Conservation (phyloP, 2,797 vertebrate species). For the Percopsis omiscomaycus region DNA sequence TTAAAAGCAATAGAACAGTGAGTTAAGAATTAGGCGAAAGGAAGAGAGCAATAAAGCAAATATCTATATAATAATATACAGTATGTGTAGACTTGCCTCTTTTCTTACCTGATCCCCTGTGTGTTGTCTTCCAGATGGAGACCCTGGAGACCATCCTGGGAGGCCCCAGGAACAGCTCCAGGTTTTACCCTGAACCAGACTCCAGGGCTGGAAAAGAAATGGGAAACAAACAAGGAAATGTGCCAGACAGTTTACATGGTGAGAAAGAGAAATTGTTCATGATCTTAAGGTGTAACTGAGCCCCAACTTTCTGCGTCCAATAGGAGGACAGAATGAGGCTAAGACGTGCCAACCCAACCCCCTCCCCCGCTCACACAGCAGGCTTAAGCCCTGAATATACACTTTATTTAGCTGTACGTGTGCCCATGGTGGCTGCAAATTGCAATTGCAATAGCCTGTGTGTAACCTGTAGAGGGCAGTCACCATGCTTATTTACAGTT, state of each 20-base stretch:
- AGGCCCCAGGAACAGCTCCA: conserved; percentile 80
- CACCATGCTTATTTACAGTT: no score
- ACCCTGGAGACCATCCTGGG: conserved; percentile 94
- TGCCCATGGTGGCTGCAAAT: no score
- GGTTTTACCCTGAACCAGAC: conserved; percentile 85
- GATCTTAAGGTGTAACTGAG: neutral
- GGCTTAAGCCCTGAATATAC: no score
- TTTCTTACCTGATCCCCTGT: conserved; percentile 20
- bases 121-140: conserved; percentile 78
- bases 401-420: no score
- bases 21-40: no score
- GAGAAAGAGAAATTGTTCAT: conserved; percentile 30
- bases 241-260: conserved; percentile 85
- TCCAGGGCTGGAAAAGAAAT: conserved; percentile 79
- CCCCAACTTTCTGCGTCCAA: neutral
- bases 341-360: no score
- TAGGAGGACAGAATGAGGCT: no score
- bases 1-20: no score
- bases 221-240: conserved; percentile 80
- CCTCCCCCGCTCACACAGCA: no score
- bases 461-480: no score
- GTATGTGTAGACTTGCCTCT: neutral
- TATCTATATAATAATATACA: neutral
- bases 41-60: no score
- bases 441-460: no score